Conservation (phyloP, 2,113 vertebrate genomes). For the Xenus cinereus region DNA sequence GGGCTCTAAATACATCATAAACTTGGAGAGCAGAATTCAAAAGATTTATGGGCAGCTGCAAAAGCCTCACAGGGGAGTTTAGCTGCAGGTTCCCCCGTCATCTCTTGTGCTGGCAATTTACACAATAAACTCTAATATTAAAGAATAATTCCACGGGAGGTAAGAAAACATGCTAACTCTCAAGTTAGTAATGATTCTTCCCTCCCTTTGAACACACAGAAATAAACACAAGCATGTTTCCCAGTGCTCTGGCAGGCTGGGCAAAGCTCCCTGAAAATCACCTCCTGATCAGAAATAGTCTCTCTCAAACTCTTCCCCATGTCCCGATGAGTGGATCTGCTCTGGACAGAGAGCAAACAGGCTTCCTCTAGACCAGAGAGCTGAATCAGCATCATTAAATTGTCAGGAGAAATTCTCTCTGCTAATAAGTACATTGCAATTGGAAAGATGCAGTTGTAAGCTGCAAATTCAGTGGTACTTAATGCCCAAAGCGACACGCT, state of each 20-base stretch:
- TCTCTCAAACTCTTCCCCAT: not conserved
- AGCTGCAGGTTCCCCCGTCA: not conserved
- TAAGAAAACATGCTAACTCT: not conserved
- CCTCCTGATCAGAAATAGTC: not conserved
- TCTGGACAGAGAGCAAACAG: not conserved
- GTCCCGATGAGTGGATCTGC: fast-evolving
- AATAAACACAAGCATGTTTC: fast-evolving
- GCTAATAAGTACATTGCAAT: fast-evolving
- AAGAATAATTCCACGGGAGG: not conserved
- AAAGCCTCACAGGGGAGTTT: not conserved
- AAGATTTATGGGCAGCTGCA: not conserved
- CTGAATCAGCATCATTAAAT: not conserved
- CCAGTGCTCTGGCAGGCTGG: not conserved
- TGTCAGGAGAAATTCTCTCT: not conserved
- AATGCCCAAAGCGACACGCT: fast-evolving
- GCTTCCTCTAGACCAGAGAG: not conserved
- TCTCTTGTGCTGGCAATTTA: not conserved
- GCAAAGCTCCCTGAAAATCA: not conserved
- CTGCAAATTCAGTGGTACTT: fast-evolving
- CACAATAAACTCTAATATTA: not conserved
- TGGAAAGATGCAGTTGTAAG: not conserved
- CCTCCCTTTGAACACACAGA: not conserved
- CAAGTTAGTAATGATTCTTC: not conserved
- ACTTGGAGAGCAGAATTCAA: not conserved
- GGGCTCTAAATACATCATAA: not conserved